phyloP scores from a whole-genome alignment of 2,113 vertebrate species.

The Otolemur garnettii region DNA sequence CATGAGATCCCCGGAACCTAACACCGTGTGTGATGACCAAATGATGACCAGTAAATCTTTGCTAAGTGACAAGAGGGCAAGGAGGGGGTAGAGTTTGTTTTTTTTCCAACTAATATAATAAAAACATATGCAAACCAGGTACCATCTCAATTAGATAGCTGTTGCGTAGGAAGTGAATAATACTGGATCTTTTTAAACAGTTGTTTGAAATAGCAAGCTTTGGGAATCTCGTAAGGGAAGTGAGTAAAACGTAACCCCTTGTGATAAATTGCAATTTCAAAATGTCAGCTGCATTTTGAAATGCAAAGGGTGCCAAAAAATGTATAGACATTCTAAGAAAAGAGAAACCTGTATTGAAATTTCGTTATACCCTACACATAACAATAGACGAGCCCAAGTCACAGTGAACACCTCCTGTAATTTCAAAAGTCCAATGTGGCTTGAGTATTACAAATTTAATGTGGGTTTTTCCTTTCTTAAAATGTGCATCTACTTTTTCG shows the following conservation, averaged over 20 bases:
- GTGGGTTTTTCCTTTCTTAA: no score
- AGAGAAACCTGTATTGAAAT: no score
- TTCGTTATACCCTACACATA: no score
- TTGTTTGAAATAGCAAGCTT: slow-evolving; percentile 53
- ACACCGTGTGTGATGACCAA: background rate
- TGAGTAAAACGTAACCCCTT: background rate
- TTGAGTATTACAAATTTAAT: no score
- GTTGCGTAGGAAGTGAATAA: slow-evolving; percentile 8
- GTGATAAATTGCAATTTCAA: background rate
- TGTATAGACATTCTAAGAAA: no score
- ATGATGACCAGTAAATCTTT: background rate
- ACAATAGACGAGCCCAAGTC: no score
- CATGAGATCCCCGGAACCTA: background rate
- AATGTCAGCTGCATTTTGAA: background rate
- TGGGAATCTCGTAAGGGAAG: background rate
- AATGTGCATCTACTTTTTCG: no score
- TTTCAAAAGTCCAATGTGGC: no score
- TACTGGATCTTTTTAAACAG: background rate
- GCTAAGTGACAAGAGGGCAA: slow-evolving; percentile 18
- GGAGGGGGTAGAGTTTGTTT: background rate
- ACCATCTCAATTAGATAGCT: slow-evolving; percentile 24
- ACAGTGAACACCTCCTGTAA: no score
- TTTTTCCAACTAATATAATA: background rate
- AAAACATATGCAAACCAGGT: background rate
- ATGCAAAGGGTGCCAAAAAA: background rate